These are phyloP conservation scores for Standfussiana lucernea DNA, from an alignment of 2,888 invertebrate genomes.

Conservation along the genomic window DNA sequence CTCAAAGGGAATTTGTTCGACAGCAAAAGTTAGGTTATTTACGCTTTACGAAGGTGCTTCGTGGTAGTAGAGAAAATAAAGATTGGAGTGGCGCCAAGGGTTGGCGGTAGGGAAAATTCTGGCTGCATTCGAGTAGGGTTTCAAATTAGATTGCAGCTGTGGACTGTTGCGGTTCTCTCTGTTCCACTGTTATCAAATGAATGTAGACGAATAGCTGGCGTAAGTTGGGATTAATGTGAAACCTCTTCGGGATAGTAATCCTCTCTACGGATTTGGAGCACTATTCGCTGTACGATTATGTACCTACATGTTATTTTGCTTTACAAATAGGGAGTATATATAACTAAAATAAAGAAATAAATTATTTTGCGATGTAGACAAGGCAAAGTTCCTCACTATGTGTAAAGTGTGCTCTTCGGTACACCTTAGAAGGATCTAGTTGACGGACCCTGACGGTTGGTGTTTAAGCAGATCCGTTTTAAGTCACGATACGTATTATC, in stretches of 20 bases:
- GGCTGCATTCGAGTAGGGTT: conserved; percentile 76
- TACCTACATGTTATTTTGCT: conserved; percentile 12
- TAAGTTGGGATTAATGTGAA: conserved; percentile 54
- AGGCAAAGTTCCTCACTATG: background rate
- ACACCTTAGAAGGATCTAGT: background rate
- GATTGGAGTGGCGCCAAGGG: conserved; percentile 82
- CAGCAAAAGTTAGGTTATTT: conserved; percentile 78
- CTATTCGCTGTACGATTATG: conserved; percentile 21
- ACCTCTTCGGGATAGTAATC: conserved; percentile 52
- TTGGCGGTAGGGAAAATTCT: conserved; percentile 72
- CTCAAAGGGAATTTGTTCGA: conserved; percentile 79
- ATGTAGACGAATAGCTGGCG: conserved; percentile 60
- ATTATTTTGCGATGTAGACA: background rate
- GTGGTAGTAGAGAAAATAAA: conserved; percentile 78
- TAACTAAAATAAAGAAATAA: background rate
- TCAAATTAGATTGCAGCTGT: conserved; percentile 77
- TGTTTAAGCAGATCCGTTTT: background rate
- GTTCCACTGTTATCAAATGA: conserved; percentile 62
- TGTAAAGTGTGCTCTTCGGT: too few relatives aligned
- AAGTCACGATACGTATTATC: background rate
- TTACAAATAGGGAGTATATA: conserved; percentile 3
- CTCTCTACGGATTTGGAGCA: conserved; percentile 28
- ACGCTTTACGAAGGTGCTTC: conserved; percentile 76
- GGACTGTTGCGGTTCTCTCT: conserved; percentile 61
- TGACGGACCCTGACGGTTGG: background rate